phyloP scores from a whole-genome alignment of 2,113 vertebrate genomes.

The Tiliqua scincoides region DNA sequence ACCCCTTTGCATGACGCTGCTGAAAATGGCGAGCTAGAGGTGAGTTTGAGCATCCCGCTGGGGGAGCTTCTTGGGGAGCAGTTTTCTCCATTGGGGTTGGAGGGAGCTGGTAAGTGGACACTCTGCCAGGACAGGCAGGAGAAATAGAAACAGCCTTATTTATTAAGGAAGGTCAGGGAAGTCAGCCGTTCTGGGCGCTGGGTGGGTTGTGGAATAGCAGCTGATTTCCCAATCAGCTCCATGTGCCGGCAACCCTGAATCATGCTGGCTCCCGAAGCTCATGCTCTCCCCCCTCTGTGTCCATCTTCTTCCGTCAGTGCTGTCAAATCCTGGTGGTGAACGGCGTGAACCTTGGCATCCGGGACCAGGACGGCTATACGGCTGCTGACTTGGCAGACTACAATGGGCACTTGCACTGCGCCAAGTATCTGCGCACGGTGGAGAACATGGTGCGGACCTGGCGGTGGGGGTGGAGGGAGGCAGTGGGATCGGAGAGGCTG shows the following conservation, averaged over 20 bases:
- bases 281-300: neutral
- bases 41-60: constrained; percentile 34
- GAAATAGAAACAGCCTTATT: no score
- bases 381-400: constrained; percentile 92
- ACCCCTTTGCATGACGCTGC: constrained; percentile 93
- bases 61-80: neutral
- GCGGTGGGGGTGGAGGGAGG: rapidly evolving
- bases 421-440: constrained; percentile 94
- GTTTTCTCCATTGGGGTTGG: no score
- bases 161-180: neutral
- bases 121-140: no score
- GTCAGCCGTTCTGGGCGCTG: neutral
- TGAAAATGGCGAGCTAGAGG: constrained; percentile 96
- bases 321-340: constrained; percentile 98
- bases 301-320: constrained; percentile 78
- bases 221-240: no score
- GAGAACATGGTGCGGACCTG: constrained; percentile 88
- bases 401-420: constrained; percentile 91
- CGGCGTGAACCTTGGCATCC: constrained; percentile 87
- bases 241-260: neutral
- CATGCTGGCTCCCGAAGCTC: neutral
- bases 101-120: no score
- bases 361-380: constrained; percentile 91
- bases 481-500: no score
- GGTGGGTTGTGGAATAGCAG: neutral